Percentiles rank a stretch among this genome's conserved stretches.
Conservation (phyloP, 1,140 invertebrate species). For the Bombyx mandarina region DNA sequence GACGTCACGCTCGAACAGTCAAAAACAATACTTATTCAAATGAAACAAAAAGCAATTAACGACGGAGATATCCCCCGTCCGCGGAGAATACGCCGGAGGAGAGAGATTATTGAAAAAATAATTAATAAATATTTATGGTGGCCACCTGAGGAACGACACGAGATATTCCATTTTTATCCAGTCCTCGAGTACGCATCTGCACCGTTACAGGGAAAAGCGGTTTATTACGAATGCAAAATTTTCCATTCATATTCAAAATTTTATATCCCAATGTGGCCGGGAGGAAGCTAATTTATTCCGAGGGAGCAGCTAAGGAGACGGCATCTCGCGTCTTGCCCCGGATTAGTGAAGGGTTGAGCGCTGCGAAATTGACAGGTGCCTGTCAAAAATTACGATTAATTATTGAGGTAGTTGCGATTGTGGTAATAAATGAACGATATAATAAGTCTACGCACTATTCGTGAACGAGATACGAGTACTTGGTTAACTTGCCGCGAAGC, state of each 20-base stretch:
- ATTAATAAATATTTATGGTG: constrained; percentile 71
- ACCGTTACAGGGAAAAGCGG: constrained; percentile 50
- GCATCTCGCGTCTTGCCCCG: constrained; percentile 56
- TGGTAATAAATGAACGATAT: constrained; percentile 4
- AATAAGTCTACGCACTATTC: too few relatives aligned
- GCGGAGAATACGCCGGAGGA: constrained; percentile 56
- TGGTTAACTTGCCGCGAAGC: too few relatives aligned
- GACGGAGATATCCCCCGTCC: constrained; percentile 62
- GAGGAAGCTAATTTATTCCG: constrained; percentile 77
- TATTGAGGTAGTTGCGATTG: constrained; percentile 54
- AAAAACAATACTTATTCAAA: constrained; percentile 71
- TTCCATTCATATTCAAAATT: constrained; percentile 91
- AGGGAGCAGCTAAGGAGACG: constrained; percentile 58
- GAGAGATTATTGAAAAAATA: constrained; percentile 72
- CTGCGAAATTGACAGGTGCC: constrained; percentile 68
- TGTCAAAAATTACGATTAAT: constrained; percentile 70
- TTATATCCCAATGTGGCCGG: constrained; percentile 80
- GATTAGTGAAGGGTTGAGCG: constrained; percentile 65
- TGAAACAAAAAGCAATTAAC: constrained; percentile 71
- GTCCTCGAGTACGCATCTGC: constrained; percentile 58
- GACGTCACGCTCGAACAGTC: constrained; percentile 55
- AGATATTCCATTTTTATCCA: constrained; percentile 57
- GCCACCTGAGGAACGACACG: constrained; percentile 62
- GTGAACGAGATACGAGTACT: too few relatives aligned
- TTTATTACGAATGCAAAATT: constrained; percentile 89